Base-by-base conservation (phyloP, 2,113 vertebrate species). In the Marcusenius ussheri region DNA sequence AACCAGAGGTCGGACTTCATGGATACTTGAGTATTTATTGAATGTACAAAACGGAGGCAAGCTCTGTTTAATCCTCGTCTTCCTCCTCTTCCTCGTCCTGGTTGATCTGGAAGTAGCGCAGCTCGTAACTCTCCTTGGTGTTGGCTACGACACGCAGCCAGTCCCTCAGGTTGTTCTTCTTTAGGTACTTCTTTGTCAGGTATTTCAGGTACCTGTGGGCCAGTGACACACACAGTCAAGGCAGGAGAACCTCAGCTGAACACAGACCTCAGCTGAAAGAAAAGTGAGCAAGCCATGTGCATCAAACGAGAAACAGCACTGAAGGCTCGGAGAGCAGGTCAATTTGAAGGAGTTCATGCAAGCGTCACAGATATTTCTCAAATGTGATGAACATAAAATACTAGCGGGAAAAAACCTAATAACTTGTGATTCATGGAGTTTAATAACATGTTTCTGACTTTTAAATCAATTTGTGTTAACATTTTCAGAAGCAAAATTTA, bases 61-160 rank as follows among this genome's bases (percentile, higher is more conserved):
- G 35, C 21, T 87, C 53, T 50, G 49, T 90, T 96, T 95, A 97
- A 96, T 97, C 97, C 88, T 98, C 97, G 1, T 98, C 97, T 0
- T 97, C 97, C 88, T 97, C 97, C 86, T 97, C 96, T 5, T 97
- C 96, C 87, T 97, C 97, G 7, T 97, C 97, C 91, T 97, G 97
- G 92, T 97, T 97, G 90, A 97, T 97, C 95, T 97, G 97, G 96
- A 97, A 97, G 94, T 97, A 97, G 15, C 97, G 96, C 21, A 97
- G 92, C 88, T 97, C 96, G 1, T 97, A 97, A 85, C 96, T 97
- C 90, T 97, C 97, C 92, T 97, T 97, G 91, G 95, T 97, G 92
- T 97, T 97, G 15, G 97, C 97, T 1, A 97, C 97, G 13, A 97
- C 97, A 0, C 97, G 97, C 89, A 97, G 93, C 97, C 97, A 97